Evolutionary conservation across 1,140 invertebrate species (phyloP).

Genomic region (Ceratosolen solmsi): DNA sequence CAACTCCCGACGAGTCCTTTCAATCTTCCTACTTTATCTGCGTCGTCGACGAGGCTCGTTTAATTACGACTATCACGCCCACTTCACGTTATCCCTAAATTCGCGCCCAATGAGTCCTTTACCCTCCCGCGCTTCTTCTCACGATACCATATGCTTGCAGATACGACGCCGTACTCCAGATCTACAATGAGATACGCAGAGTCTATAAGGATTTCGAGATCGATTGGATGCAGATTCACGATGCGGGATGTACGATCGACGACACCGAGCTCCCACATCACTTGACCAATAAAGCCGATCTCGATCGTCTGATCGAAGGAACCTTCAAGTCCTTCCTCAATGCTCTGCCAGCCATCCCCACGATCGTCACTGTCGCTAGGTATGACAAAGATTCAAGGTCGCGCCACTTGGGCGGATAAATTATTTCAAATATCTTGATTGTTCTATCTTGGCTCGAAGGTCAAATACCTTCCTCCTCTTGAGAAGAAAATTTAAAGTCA

Average conservation of each 20-base stretch:
- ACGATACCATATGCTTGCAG: slow-evolving; percentile 54
- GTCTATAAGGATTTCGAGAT: slow-evolving; percentile 77
- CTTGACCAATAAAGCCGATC: slow-evolving; percentile 80
- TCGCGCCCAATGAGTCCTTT: too few relatives aligned
- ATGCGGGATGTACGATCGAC: slow-evolving; percentile 91
- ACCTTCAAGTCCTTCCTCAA: slow-evolving; percentile 77
- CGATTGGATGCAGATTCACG: slow-evolving; percentile 85
- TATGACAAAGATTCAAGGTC: too few relatives aligned
- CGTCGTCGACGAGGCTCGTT: too few relatives aligned
- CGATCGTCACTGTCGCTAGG: slow-evolving; percentile 84
- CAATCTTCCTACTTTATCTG: background rate
- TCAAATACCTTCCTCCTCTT: too few relatives aligned
- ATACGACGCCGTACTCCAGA: slow-evolving; percentile 72
- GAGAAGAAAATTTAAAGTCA: too few relatives aligned
- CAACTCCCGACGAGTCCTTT: background rate
- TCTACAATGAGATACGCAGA: slow-evolving; percentile 69
- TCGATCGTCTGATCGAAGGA: slow-evolving; percentile 76
- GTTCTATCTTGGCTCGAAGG: too few relatives aligned
- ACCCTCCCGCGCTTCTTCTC: background rate
- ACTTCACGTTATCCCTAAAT: too few relatives aligned
- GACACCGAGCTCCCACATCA: slow-evolving; percentile 87
- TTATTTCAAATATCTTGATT: too few relatives aligned
- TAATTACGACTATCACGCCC: background rate
- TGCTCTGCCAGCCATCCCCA: slow-evolving; percentile 78
- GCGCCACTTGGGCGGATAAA: too few relatives aligned